Percentiles rank a stretch among this genome's conserved stretches.
phyloP scores from a whole-genome alignment of 2,888 invertebrate species.

The Microctonus hyperodae region DNA sequence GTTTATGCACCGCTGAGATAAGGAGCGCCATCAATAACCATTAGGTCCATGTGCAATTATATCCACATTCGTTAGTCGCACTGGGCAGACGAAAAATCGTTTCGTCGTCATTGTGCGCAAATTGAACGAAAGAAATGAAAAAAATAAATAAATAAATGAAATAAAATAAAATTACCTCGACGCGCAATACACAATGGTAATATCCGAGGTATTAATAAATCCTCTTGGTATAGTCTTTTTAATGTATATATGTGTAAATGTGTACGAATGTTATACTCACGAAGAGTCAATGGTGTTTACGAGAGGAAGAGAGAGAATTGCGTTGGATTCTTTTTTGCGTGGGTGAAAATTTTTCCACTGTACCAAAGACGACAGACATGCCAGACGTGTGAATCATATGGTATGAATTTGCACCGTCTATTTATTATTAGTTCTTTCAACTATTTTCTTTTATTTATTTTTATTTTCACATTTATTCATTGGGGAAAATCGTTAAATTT shows the following conservation, averaged over 20 bases:
- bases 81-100: conserved; percentile 32
- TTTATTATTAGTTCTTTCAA: neutral
- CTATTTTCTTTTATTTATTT: neutral
- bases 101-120: conserved; percentile 18
- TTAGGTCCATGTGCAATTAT: conserved; percentile 58
- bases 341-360: conserved; percentile 26
- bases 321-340: conserved; percentile 1
- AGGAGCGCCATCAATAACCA: conserved; percentile 58
- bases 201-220: conserved; percentile 32
- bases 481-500: conserved; percentile 9
- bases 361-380: conserved; percentile 18
- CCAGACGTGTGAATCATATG: conserved; percentile 32
- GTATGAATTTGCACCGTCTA: neutral
- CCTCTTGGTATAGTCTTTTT: conserved; percentile 3
- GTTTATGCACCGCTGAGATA: conserved; percentile 35
- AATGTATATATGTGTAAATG: neutral
- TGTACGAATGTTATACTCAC: conserved; percentile 1
- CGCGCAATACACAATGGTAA: conserved; percentile 28
- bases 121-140: neutral
- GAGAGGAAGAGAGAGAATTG: conserved; percentile 10
- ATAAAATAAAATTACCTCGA: conserved; percentile 14
- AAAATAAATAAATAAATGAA: conserved; percentile 8
- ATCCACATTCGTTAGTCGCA: conserved; percentile 54
- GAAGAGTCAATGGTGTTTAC: conserved; percentile 6
- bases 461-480: neutral